Base-by-base conservation (phyloP, 1,140 invertebrate genomes). In the Ceratitis capitata region DNA sequence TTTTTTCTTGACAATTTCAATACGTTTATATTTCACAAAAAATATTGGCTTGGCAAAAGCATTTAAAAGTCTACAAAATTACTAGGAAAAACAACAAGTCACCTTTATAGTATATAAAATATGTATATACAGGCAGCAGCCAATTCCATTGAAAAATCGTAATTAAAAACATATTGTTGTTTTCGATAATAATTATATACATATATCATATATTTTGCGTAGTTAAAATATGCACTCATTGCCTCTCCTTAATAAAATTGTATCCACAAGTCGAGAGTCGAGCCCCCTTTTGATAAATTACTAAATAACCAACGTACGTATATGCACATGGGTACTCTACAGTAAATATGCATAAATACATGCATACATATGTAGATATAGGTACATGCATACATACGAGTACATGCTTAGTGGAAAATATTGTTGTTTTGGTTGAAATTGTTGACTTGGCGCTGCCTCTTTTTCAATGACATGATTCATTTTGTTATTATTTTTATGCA, bases 231-330 rank as follows among this genome's bases (percentile, higher is more conserved):
- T 14, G 16, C 32, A 16, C 32, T 69, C n/a, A n/a, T 39, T 16
- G 19, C 29, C 3, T 14, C 10, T 53, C 32, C 0, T 64, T 35
- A n/a, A 69, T 14, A 39, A 56, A n/a, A 5, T 23, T 1, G 4
- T 69, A 39, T 29, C 61, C 39, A 19, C 61, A 35, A 69, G 12
- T 35, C n/a, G n/a, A 39, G 29, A 1, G n/a, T 35, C 61, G 61
- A 69, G 61, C 61, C 61, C 61, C 61, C 29, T 69, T n/a, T 69
- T 69, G 14, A 69, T 69, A 69, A 78, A 45, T 78, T 78, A 78
- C n/a, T 78, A 47, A n/a, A 26, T 10, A 78, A 45, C 5, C 39
- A 23, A 74, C 29, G 10, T 26, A 14, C 3, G 29, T 12, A 61
- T 16, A 26, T n/a, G n/a, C n/a, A n/a, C n/a, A n/a, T n/a, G n/a